Evolutionary conservation across 2,797 vertebrate genomes (phyloP).

Genomic region (Merluccius polli): DNA sequence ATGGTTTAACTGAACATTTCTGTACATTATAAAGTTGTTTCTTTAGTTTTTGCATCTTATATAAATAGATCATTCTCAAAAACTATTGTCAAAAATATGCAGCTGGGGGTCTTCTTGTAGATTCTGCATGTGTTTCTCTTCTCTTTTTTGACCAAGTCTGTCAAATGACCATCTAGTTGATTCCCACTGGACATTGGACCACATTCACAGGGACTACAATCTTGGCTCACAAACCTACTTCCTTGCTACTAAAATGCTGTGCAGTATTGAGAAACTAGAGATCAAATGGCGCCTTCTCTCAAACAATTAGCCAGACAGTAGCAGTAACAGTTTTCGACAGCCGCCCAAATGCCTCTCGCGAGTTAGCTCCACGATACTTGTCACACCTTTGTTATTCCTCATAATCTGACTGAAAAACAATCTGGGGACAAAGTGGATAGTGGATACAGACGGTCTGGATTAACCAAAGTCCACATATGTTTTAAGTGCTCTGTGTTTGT

Average conservation of each 20-base stretch:
- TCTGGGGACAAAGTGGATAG: conserved; percentile 45
- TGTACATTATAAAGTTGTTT: neutral
- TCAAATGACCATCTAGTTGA: neutral
- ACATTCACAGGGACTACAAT: conserved; percentile 1
- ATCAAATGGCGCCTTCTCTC: conserved; percentile 35
- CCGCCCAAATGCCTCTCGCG: conserved; percentile 31
- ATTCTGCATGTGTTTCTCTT: neutral
- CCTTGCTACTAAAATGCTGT: conserved; percentile 18
- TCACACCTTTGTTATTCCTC: conserved; percentile 53
- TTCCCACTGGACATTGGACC: neutral
- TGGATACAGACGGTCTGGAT: conserved; percentile 27
- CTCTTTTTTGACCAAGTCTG: neutral
- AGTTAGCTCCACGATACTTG: conserved; percentile 59
- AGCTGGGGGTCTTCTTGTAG: neutral
- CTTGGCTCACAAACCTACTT: conserved; percentile 9
- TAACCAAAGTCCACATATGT: conserved; percentile 27
- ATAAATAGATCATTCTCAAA: neutral
- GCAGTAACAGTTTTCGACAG: conserved; percentile 39
- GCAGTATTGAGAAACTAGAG: conserved; percentile 34
- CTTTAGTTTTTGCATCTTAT: neutral
- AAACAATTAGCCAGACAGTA: conserved; percentile 24
- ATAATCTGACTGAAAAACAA: conserved; percentile 62
- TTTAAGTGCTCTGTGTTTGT: conserved; percentile 43
- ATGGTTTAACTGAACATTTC: neutral
- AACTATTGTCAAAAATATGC: neutral